Conservation (phyloP, 2,888 invertebrate species). For the Scelioninae gen. 1 region DNA sequence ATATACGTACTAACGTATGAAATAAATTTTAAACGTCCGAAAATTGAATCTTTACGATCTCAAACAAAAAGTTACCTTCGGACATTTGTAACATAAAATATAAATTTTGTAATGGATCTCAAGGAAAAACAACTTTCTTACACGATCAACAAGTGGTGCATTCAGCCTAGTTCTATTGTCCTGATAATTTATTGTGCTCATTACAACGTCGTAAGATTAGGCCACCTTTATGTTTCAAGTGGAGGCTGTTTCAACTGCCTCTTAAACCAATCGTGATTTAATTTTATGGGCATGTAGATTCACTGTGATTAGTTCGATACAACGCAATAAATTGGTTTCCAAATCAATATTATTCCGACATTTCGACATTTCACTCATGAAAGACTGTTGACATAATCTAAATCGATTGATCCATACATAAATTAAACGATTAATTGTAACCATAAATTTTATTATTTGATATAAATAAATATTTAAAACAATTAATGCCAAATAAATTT, state of each 20-base stretch:
- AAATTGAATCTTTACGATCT: too few species aligned
- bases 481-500: too few species aligned
- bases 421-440: too few species aligned
- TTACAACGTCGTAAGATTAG: constrained; percentile 42
- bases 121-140: constrained; percentile 33
- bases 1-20: too few species aligned
- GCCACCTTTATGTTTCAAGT: constrained; percentile 41
- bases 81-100: constrained; percentile 11
- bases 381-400: too few species aligned
- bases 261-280: constrained; percentile 39
- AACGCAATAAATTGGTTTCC: constrained; percentile 3
- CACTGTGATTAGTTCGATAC: constrained; percentile 22
- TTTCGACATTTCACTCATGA: too few species aligned
- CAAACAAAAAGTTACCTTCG: too few species aligned
- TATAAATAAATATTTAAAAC: too few species aligned
- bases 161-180: constrained; percentile 45
- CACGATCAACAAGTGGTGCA: constrained; percentile 43
- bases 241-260: constrained; percentile 31
- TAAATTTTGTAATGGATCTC: constrained; percentile 28
- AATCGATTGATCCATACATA: too few species aligned
- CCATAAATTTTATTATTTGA: too few species aligned
- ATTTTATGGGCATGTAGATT: constrained; percentile 30
- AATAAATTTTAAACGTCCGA: too few species aligned
- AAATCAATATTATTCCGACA: constrained; percentile 3
- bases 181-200: constrained; percentile 44